phyloP scores from a whole-genome alignment of 2,888 invertebrate genomes.

The Limnephilus auricula region DNA sequence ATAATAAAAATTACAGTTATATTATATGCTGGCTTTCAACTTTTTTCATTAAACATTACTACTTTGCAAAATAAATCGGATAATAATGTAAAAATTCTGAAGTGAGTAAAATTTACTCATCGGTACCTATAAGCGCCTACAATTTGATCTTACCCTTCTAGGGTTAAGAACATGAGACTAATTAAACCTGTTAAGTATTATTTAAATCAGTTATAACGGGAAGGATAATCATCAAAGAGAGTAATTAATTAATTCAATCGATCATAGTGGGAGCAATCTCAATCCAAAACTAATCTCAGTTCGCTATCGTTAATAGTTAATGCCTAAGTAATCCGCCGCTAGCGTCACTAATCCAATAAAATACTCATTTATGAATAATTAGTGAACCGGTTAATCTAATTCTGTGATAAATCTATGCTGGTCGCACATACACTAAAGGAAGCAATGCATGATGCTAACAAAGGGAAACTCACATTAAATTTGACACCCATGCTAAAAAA shows the following conservation, averaged over 20 bases:
- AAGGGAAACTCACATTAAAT: too few relatives aligned
- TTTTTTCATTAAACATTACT: too few relatives aligned
- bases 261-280: neutral
- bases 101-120: too few relatives aligned
- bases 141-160: too few relatives aligned
- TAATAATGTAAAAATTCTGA: too few relatives aligned
- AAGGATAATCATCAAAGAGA: neutral
- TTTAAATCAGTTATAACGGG: neutral
- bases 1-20: too few relatives aligned
- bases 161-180: neutral
- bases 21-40: too few relatives aligned
- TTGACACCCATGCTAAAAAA: too few relatives aligned
- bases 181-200: neutral
- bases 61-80: too few relatives aligned
- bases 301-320: neutral
- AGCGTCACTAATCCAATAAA: neutral
- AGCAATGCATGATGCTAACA: too few relatives aligned
- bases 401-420: neutral
- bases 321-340: neutral
- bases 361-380: constrained; percentile 12
- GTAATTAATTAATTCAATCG: neutral
- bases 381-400: constrained; percentile 7
- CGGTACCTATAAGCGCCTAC: too few relatives aligned
- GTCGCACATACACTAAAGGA: neutral
- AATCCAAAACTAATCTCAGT: neutral